phyloP scores from a whole-genome alignment of 2,113 vertebrate genomes.

The Uria aalge region DNA sequence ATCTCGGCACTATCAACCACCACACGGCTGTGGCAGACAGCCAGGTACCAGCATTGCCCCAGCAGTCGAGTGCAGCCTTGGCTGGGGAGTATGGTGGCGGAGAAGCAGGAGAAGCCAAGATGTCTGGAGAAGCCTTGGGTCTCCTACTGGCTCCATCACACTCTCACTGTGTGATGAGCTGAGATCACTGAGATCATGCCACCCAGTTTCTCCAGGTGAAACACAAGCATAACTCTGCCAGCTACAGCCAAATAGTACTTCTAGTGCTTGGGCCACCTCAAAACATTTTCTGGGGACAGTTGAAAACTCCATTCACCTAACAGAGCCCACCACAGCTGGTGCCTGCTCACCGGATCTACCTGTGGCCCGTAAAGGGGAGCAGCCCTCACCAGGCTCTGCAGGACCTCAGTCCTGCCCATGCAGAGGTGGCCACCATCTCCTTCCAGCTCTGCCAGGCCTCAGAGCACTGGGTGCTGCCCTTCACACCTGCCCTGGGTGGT shows the following conservation, averaged over 20 bases:
- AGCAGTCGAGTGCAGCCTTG: neutral
- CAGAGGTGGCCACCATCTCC: neutral
- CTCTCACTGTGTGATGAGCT: neutral
- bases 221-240: neutral
- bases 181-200: no score
- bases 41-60: neutral
- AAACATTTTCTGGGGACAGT: neutral
- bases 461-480: fast-evolving
- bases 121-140: neutral
- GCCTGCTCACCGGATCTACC: neutral
- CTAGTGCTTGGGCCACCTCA: neutral
- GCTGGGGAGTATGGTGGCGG: fast-evolving
- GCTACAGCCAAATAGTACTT: neutral
- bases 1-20: neutral
- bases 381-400: neutral
- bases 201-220: neutral
- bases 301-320: neutral
- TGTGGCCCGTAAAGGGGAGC: neutral
- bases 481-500: neutral
- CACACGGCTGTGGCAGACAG: neutral
- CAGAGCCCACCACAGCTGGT: neutral
- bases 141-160: neutral
- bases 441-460: neutral
- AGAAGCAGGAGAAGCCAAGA: neutral
- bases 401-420: neutral